A percentile compares a stretch with the other conserved stretches of the same genome.
These are phyloP conservation scores for Ciconia maguari DNA, from an alignment of 2,113 vertebrate species.

Conservation along the genomic window DNA sequence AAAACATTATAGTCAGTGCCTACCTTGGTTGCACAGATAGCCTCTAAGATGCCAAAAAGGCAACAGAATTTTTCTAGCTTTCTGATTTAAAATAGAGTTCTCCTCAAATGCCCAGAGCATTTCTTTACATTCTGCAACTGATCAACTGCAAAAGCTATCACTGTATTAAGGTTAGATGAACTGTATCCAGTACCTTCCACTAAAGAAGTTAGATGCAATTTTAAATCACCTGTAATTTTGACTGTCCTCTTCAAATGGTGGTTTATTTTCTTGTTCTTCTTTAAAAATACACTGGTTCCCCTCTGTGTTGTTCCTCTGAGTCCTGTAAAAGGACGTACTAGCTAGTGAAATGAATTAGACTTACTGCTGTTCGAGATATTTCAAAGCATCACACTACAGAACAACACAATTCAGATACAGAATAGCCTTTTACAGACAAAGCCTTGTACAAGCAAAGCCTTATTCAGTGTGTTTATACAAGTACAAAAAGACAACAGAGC, in stretches of 20 bases:
- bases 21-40: neutral
- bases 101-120: neutral
- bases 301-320: neutral
- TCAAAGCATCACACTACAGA: neutral
- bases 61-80: neutral
- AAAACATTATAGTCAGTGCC: neutral
- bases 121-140: neutral
- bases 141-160: neutral
- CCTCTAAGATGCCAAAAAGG: neutral
- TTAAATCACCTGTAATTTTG: conserved; percentile 84
- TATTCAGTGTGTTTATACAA: neutral
- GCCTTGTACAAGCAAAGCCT: neutral
- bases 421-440: neutral
- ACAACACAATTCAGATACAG: neutral
- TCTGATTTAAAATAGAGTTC: neutral
- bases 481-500: neutral
- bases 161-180: neutral
- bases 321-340: conserved; percentile 16
- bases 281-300: neutral
- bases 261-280: conserved; percentile 57
- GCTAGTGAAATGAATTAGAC: neutral
- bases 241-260: conserved; percentile 75
- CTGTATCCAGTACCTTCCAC: neutral
- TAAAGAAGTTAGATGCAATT: neutral
- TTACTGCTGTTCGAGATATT: neutral